Percentiles rank a stretch among this genome's conserved stretches.
phyloP scores from a whole-genome alignment of 2,888 invertebrate species.

The Acanthosepion esculentum region DNA sequence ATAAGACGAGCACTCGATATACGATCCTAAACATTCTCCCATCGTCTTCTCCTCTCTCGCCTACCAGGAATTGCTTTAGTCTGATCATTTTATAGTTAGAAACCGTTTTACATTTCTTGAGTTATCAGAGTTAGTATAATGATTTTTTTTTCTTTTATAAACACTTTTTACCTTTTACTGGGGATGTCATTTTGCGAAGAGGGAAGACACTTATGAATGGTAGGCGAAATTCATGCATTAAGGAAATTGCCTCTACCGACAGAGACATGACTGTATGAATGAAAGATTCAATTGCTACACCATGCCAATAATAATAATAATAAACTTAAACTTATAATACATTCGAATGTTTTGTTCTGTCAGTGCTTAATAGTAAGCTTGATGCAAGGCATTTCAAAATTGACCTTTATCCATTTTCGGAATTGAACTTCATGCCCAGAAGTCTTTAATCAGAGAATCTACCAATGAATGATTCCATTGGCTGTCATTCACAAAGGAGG shows the following conservation, averaged over 20 bases:
- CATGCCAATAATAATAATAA: not conserved
- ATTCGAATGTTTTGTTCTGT: not conserved
- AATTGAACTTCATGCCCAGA: not conserved
- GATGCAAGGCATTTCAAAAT: not conserved
- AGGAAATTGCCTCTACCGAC: not conserved
- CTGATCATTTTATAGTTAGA: not conserved
- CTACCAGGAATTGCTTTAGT: not conserved
- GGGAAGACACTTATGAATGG: not conserved
- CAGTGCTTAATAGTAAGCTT: not conserved
- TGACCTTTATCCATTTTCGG: not conserved
- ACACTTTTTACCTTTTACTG: too few species aligned
- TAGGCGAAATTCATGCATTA: not conserved
- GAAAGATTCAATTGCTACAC: not conserved
- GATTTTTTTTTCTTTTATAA: not conserved
- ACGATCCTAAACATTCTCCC: not conserved
- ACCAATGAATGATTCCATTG: not conserved
- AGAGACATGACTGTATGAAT: not conserved
- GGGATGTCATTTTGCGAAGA: not conserved
- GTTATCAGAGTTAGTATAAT: not conserved
- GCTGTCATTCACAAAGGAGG: too few species aligned
- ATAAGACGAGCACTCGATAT: not conserved
- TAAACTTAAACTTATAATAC: not conserved
- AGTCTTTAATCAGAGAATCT: not conserved
- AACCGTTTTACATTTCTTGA: not conserved
- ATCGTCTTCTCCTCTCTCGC: not conserved